Percentiles rank a stretch among this genome's conserved stretches.
Evolutionary conservation across 2,113 vertebrate species (phyloP).

Genomic region (Nycticebus coucang): DNA sequence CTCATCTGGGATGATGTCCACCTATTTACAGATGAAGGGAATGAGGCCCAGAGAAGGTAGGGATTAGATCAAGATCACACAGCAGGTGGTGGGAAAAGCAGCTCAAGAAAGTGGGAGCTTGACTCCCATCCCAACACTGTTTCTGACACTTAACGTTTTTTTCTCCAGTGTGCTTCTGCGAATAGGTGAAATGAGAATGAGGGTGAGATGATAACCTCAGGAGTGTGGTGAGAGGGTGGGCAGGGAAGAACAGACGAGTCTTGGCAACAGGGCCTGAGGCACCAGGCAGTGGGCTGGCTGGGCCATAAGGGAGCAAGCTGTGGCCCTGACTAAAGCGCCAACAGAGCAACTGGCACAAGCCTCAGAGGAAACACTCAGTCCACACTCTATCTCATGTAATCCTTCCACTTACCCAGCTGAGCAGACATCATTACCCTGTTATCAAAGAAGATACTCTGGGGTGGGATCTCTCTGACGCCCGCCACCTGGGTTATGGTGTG

Average conservation of each 20-base stretch:
- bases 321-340: too few relatives aligned
- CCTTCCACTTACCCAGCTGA: not conserved
- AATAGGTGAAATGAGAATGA: not conserved
- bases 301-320: too few relatives aligned
- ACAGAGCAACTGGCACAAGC: too few relatives aligned
- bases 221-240: not conserved
- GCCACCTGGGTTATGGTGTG: accelerated
- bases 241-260: not conserved
- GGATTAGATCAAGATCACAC: not conserved
- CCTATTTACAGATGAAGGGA: not conserved
- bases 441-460: not conserved
- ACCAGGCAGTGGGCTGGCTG: too few relatives aligned
- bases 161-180: not conserved
- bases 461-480: not conserved
- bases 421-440: not conserved
- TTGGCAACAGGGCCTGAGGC: not conserved
- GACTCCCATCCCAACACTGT: accelerated
- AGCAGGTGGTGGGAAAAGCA: not conserved
- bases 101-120: not conserved
- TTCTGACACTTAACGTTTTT: not conserved
- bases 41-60: not conserved
- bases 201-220: not conserved
- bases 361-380: not conserved
- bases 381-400: not conserved
- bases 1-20: not conserved